phyloP scores from a whole-genome alignment of 2,113 vertebrate genomes.

The Equus przewalskii region DNA sequence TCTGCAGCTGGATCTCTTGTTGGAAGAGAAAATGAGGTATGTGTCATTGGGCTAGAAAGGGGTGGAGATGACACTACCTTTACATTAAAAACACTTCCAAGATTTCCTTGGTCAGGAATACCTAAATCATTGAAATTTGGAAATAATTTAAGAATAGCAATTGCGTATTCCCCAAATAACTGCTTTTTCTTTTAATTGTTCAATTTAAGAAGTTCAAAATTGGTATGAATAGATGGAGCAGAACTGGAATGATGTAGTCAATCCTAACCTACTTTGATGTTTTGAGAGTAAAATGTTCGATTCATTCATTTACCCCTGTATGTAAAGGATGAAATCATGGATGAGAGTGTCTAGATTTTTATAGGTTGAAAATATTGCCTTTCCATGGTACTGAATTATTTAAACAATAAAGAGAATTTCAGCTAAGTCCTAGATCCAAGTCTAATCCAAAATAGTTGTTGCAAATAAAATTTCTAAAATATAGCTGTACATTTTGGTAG shows the following conservation, averaged over 20 bases:
- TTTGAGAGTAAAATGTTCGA: not conserved
- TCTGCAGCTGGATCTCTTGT: constrained; percentile 90
- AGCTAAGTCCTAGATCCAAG: not conserved
- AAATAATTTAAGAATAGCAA: not conserved
- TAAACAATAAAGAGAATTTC: constrained; percentile 17
- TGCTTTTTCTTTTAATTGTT: not conserved
- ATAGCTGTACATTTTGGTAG: not conserved
- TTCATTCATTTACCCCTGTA: not conserved
- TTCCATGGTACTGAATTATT: not conserved
- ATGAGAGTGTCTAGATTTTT: not conserved
- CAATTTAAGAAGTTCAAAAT: not conserved
- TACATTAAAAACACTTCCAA: not conserved
- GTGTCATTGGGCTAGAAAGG: not conserved
- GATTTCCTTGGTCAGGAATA: not conserved
- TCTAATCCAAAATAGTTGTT: not conserved
- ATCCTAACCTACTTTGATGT: not conserved
- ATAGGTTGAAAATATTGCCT: not conserved
- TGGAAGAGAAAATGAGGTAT: constrained; percentile 92
- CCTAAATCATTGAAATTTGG: not conserved
- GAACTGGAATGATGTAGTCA: not conserved
- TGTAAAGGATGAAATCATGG: not conserved
- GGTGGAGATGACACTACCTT: not conserved
- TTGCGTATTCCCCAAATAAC: not conserved
- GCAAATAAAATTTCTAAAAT: constrained; percentile 51
- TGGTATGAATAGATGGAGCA: not conserved